Evolutionary conservation across 2,797 vertebrate species (phyloP), one percentile per base, ranked within the genome.

Genomic region (Lacerta agilis): DNA sequence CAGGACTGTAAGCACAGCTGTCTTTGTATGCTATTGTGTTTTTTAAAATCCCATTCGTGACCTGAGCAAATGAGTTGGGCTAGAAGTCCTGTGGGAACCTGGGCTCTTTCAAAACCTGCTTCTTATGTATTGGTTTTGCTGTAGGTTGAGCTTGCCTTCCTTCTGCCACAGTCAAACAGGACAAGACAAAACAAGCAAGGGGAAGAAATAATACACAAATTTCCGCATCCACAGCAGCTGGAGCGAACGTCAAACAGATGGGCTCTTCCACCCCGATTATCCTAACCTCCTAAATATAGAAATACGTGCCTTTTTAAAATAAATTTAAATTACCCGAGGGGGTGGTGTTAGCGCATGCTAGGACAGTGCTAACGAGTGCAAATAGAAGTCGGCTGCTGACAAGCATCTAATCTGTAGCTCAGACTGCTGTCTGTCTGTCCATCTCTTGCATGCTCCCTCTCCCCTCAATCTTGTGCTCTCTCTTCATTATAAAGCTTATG

Each of bases 211-310:
- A 95, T 0, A 96, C 95, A 87, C 91, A 94, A 92, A 96, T 96
- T 97, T 96, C 94, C 1, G 89, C 95, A 95, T 96, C 94, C 93
- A 94, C 88, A 96, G 96, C 97, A 96, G 96, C 96, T 97, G 96
- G 97, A 97, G 96, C 92, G 95, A 97, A 94, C 87, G 10, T 95
- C 95, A 97, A 96, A 95, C 97, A 97, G 97, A 97, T 97, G 97
- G 97, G 97, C 96, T 96, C 96, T 97, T 97, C 97, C 97, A 97
- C 97, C 95, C 97, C 83, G 96, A 97, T 97, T 97, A 97, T 97
- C 97, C 92, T 93, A 95, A 96, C 95, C 94, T 95, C 95, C 97
- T 97, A 97, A 97, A 97, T 97, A 97, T 97, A 97, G 97, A 97
- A 97, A 95, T 97, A 94, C 71, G 90, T 92, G 93, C 86, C 85